Evolutionary conservation across 2,888 invertebrate species (phyloP), one percentile per base, ranked within the genome.

Genomic region (Anticlea derivata): DNA sequence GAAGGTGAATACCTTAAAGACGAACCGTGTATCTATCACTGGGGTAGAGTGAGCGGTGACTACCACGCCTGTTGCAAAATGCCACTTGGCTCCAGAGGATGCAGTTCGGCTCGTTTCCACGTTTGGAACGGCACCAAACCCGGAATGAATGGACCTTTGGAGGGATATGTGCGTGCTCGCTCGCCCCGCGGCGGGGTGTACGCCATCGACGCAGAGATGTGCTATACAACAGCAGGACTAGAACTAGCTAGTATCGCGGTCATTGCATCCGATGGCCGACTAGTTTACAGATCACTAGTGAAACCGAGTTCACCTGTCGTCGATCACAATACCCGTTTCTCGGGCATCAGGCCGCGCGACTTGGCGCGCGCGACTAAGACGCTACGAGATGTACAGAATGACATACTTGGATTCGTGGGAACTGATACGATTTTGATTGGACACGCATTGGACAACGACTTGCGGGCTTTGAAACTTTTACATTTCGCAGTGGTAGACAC

Each of bases 161-260:
- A 92, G 10, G 94, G 94, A 17, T 96, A 92, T 70, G 93, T 94
- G 0, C 85, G 92, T 38, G 95, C 95, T 1, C 79, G 86, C 48
- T 84, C 85, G 34, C 81, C 86, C 37, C 86, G 91, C 5, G 83
- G 86, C 20, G 92, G 93, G 47, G 93, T 96, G 1, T 98, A 94
- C 80, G 96, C 97, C 0, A 78, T 99, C 13, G 99, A 99, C 84
- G 98, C 99, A 78, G 99, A 99, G 88, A 99, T 99, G 99, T 96
- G 97, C 66, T 98, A 95, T 78, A 98, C 98, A 2, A 94, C 94
- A 0, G 91, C 92, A 11, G 99, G 99, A 1, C 86, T 96, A 37
- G 98, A 99, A 80, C 83, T 98, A 45, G 95, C 96, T 11, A 95
- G 97, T 79, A 94, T 99, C 20, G 97, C 98, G 5, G 93, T 99